Evolutionary conservation across 1,140 invertebrate species (phyloP).

Genomic region (Papilio helenus): DNA sequence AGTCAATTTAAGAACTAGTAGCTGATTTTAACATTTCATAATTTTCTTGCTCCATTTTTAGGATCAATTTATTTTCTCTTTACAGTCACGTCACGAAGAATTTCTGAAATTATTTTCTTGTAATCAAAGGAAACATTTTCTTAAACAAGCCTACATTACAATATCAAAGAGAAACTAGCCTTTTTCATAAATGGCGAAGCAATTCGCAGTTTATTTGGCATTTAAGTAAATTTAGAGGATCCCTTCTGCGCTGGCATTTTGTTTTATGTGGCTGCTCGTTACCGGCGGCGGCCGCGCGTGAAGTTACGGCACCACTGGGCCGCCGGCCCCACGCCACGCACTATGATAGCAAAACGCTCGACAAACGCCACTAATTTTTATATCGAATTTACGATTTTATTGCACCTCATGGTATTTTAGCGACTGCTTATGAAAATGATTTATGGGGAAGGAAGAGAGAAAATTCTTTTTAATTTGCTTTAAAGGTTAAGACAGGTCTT

Average conservation of each 20-base stretch:
- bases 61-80: neutral
- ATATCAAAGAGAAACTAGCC: conserved; percentile 49
- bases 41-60: neutral
- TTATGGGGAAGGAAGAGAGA: neutral
- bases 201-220: conserved; percentile 76
- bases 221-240: conserved; percentile 75
- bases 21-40: neutral
- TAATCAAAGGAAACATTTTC: conserved; percentile 14
- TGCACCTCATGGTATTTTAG: neutral
- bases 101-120: neutral
- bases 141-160: conserved; percentile 21
- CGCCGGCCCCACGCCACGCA: conserved; percentile 51
- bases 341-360: conserved; percentile 36
- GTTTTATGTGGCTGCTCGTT: conserved; percentile 80
- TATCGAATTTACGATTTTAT: neutral
- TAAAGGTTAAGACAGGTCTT: neutral
- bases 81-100: neutral
- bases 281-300: conserved; percentile 75
- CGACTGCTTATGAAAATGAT: neutral
- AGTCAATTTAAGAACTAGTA: neutral
- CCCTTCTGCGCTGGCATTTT: conserved; percentile 77
- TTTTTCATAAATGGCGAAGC: conserved; percentile 70
- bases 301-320: conserved; percentile 77
- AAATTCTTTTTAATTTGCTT: neutral
- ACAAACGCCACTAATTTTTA: conserved; percentile 5